A percentile compares a stretch with the other conserved stretches of the same genome.
phyloP scores from a whole-genome alignment of 2,113 vertebrate species.

The Ceratotherium simum region DNA sequence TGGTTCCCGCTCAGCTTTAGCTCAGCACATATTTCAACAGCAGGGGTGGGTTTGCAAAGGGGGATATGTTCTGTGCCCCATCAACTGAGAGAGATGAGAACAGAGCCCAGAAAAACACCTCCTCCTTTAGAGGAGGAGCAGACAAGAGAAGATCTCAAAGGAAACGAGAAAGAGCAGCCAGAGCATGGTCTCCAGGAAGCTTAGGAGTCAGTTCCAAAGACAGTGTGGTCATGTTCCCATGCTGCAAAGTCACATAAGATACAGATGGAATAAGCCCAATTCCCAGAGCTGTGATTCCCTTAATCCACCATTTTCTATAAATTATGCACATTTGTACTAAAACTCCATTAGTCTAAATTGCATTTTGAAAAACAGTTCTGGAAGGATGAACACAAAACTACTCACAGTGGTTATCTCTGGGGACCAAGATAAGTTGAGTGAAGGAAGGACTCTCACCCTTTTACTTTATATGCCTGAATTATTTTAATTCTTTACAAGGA shows the following conservation, averaged over 20 bases:
- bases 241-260: not conserved
- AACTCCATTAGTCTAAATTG: conserved; percentile 43
- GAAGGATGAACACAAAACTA: not conserved
- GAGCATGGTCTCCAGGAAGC: not conserved
- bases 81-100: not conserved
- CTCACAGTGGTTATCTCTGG: not conserved
- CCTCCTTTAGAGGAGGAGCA: not conserved
- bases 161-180: not conserved
- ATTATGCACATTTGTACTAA: not conserved
- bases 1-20: not conserved
- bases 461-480: not conserved
- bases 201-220: not conserved
- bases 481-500: not conserved
- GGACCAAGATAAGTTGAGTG: not conserved
- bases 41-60: not conserved
- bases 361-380: conserved; percentile 49
- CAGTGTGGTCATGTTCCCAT: not conserved
- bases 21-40: not conserved
- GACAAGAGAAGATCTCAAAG: not conserved
- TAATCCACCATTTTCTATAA: not conserved
- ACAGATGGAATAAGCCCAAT: not conserved
- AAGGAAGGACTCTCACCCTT: not conserved
- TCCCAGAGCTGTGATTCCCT: not conserved
- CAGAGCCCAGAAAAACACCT: not conserved
- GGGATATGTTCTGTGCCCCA: not conserved